Evolutionary conservation across 2,797 vertebrate species (phyloP).

Genomic region (Cyclopterus lumpus): DNA sequence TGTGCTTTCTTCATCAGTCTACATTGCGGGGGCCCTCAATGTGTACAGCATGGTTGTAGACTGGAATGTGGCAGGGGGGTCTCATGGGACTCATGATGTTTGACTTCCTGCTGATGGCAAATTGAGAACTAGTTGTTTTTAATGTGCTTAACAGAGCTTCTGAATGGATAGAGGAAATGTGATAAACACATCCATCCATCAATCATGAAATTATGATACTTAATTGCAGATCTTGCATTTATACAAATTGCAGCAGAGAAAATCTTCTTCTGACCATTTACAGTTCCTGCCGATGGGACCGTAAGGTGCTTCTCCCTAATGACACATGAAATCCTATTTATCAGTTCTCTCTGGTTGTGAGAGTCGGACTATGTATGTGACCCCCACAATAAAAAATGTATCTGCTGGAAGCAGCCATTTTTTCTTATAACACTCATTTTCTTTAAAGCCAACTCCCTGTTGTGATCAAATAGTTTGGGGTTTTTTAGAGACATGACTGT

Average conservation of each 20-base stretch:
- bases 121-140: conserved; percentile 1
- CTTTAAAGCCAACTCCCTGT: not conserved
- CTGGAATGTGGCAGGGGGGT: conserved; percentile 11
- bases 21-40: not conserved
- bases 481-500: not conserved
- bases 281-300: not conserved
- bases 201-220: not conserved
- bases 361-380: no score
- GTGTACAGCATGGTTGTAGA: conserved; percentile 15
- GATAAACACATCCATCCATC: not conserved
- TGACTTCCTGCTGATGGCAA: conserved; percentile 6
- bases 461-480: not conserved
- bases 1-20: not conserved
- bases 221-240: not conserved
- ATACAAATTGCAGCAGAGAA: not conserved
- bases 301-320: not conserved
- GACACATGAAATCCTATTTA: conserved; percentile 4
- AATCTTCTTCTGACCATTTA: not conserved
- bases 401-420: conserved; percentile 2
- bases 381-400: conserved; percentile 1
- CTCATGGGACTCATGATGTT: conserved; percentile 6
- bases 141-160: not conserved
- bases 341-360: not conserved
- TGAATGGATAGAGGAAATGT: not conserved
- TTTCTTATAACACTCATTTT: conserved; percentile 6